These are phyloP conservation scores for Loxodonta africana DNA, from an alignment of 2,113 vertebrate species.

Conservation along the genomic window DNA sequence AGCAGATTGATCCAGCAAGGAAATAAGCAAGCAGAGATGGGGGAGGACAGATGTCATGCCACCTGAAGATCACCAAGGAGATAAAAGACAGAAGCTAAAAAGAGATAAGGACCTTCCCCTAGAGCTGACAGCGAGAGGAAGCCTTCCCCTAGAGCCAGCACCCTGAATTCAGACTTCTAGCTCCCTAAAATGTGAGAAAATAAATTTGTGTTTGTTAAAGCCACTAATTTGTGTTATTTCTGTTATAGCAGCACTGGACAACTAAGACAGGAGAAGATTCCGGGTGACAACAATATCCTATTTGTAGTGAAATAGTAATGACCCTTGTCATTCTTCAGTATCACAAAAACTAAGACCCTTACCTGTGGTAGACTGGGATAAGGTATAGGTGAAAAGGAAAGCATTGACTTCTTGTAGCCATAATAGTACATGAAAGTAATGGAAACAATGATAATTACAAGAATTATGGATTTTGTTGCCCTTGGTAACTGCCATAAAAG, in stretches of 20 bases:
- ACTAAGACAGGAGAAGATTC: not conserved
- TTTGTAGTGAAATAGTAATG: not conserved
- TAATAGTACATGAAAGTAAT: not conserved
- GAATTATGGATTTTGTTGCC: not conserved
- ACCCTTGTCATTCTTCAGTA: not conserved
- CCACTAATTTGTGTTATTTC: not conserved
- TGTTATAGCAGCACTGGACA: not conserved
- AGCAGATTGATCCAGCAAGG: not conserved
- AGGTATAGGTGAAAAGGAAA: not conserved
- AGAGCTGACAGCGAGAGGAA: not conserved
- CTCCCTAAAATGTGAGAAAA: not conserved
- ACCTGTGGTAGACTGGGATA: not conserved
- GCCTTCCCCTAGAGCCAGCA: not conserved
- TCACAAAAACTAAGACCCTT: too few relatives aligned
- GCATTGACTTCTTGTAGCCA: rapidly evolving
- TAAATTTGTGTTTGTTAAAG: not conserved
- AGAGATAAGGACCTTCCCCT: not conserved
- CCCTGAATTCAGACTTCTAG: not conserved
- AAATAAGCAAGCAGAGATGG: not conserved
- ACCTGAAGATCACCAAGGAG: not conserved
- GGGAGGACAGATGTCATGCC: not conserved
- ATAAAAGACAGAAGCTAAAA: not conserved
- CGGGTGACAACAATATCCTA: not conserved
- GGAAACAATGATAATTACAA: not conserved
- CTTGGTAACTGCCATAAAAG: not conserved